Evolutionary conservation across 2,113 vertebrate genomes (phyloP).

Genomic region (Mus pahari): DNA sequence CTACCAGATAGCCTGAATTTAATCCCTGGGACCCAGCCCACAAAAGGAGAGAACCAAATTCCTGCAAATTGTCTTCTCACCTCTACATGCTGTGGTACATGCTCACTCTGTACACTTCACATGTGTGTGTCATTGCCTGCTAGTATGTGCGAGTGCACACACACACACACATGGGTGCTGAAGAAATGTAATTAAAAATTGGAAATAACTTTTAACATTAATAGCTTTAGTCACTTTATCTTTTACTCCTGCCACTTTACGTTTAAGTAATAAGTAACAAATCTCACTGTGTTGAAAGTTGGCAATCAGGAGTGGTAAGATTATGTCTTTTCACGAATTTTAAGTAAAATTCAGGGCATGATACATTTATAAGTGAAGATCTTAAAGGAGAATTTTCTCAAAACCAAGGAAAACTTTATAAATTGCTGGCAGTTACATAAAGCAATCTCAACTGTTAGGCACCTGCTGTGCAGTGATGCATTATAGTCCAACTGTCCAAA

Average conservation of each 20-base stretch:
- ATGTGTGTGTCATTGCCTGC: rapidly evolving
- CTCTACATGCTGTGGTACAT: too few species aligned
- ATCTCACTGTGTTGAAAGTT: not conserved
- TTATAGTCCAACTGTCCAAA: conserved; percentile 9
- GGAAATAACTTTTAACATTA: not conserved
- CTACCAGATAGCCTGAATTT: not conserved
- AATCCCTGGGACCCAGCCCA: not conserved
- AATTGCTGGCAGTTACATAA: not conserved
- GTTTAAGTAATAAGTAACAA: not conserved
- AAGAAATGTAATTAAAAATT: not conserved
- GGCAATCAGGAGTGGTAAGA: not conserved
- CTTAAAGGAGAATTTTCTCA: not conserved
- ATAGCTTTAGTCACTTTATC: not conserved
- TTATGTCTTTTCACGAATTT: not conserved
- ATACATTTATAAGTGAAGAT: conserved; percentile 35
- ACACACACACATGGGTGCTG: too few species aligned
- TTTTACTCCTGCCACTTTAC: conserved; percentile 29
- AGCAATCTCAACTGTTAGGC: not conserved
- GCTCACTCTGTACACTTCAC: not conserved
- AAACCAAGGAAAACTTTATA: not conserved
- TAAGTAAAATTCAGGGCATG: conserved; percentile 41
- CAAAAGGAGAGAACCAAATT: not conserved
- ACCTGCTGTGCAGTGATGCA: not conserved
- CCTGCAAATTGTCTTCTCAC: not conserved
- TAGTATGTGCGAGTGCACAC: rapidly evolving